Conservation (phyloP, 2,888 invertebrate species). For the Dasypolia templi region DNA sequence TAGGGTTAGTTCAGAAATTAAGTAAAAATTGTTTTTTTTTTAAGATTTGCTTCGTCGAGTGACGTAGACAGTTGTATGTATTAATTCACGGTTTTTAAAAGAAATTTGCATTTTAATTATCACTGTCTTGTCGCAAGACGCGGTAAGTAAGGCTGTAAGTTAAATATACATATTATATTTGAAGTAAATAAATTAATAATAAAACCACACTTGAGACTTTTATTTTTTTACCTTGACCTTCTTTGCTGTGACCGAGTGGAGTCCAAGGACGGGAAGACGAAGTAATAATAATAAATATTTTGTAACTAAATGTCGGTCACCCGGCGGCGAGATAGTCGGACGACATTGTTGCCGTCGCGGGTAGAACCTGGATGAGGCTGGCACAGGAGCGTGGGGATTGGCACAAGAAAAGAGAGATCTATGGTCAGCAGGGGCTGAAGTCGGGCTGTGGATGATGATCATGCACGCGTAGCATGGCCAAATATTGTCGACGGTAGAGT, state of each 20-base stretch:
- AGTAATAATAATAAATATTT: too few relatives aligned
- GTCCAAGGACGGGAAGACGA: neutral
- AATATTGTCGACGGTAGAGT: too few relatives aligned
- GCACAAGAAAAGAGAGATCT: neutral
- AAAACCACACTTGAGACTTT: conserved; percentile 78
- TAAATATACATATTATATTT: conserved; percentile 90
- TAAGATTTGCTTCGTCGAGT: conserved; percentile 77
- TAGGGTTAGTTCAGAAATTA: conserved; percentile 69
- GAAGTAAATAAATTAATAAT: conserved; percentile 90
- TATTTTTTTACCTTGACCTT: conserved; percentile 58
- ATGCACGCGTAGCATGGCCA: too few relatives aligned
- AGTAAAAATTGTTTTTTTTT: conserved; percentile 76
- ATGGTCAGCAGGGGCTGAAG: neutral
- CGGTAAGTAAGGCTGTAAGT: conserved; percentile 86
- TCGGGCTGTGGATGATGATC: neutral
- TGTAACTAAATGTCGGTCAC: too few relatives aligned
- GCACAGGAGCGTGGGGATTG: neutral
- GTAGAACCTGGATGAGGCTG: neutral
- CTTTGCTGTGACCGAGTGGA: neutral
- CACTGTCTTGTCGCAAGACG: conserved; percentile 64
- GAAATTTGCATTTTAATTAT: conserved; percentile 65
- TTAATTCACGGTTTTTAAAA: conserved; percentile 63
- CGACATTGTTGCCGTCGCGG: neutral
- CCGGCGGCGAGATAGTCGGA: neutral
- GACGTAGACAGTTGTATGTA: conserved; percentile 69